A percentile compares a stretch with the other conserved stretches of the same genome.
These are phyloP conservation scores for Cataglyphis rosenhaueri DNA, from an alignment of 2,888 invertebrate genomes.

Conservation along the genomic window DNA sequence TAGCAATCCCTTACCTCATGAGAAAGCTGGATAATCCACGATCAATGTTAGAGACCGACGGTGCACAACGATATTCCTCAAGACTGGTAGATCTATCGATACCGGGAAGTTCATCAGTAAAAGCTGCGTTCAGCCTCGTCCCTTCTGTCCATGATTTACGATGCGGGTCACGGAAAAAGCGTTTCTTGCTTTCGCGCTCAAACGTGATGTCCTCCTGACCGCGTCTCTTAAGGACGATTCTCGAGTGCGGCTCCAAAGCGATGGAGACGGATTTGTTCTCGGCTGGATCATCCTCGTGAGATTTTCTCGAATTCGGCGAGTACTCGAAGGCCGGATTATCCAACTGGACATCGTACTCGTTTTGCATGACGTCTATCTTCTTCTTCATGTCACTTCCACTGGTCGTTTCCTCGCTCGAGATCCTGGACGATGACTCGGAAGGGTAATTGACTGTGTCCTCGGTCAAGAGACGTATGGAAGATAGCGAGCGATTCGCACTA, in stretches of 20 bases:
- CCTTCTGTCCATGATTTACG: conserved; percentile 74
- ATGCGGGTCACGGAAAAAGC: conserved; percentile 58
- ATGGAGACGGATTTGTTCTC: conserved; percentile 33
- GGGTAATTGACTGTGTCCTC: conserved; percentile 26
- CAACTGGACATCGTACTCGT: conserved; percentile 14
- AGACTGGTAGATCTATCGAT: conserved; percentile 65
- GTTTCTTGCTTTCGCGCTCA: conserved; percentile 43
- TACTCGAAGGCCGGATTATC: conserved; percentile 57
- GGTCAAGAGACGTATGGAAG: not conserved
- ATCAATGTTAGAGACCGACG: conserved; percentile 51
- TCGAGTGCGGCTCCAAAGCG: conserved; percentile 29
- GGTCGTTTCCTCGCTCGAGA: conserved; percentile 11
- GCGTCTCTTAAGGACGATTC: conserved; percentile 52
- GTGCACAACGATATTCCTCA: conserved; percentile 51
- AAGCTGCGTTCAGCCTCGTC: conserved; percentile 18
- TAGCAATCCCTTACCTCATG: conserved; percentile 58
- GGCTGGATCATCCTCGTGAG: not conserved
- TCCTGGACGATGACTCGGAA: conserved; percentile 25
- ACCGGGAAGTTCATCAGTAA: conserved; percentile 33
- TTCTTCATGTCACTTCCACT: conserved; percentile 30
- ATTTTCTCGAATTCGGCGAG: conserved; percentile 19
- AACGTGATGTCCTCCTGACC: conserved; percentile 53
- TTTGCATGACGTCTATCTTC: conserved; percentile 28
- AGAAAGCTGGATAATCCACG: conserved; percentile 48
- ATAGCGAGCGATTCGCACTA: not conserved